Evolutionary conservation across 2,888 invertebrate genomes (phyloP), one percentile per base, ranked within the genome.

Genomic region (Hipparchia sbordonii): DNA sequence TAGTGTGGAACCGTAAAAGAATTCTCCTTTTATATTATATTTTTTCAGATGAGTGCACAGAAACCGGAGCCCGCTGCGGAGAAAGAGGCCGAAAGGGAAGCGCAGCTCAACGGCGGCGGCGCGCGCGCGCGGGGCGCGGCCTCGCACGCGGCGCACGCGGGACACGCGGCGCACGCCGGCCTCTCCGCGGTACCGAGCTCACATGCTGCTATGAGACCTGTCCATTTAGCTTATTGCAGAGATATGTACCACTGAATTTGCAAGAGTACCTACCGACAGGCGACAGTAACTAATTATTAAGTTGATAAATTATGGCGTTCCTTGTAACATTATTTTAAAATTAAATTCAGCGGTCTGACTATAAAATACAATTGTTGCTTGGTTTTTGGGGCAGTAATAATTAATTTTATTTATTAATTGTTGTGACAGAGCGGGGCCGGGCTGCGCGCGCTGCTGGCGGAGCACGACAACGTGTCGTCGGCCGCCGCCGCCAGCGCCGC

Each of bases 21-120:
- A 39, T 39, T 39, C 5, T 39, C 5, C 39, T 5, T 39, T 46
- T 62, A n/a, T 54, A 12, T 70, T 61, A 13, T 68, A 23, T 23
- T 23, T 23, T 23, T 67, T 56, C 66, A 79, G 79, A 51, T 76
- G 6, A 78, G 67, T 39, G 74, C 74, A 2, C 59, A 72, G 33
- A 76, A 76, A 45, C 23, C 71, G 10, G 79, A 78, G n/a, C 62
- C 73, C 8, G 46, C 74, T 0, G n/a, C 48, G 5, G 74, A 68
- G 67, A 62, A 67, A 69, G 76, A 71, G 66, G 56, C 63, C 70
- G 75, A 70, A 51, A 48, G 65, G 62, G 75, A 23, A 54, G 95
- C 95, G 79, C 96, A 96, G 77, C 96, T 95, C 79, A 91, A 12
- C 33, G 51, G 95, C 70, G 74, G 77, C 54, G 74, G 77, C 54